Evolutionary conservation across 2,888 invertebrate species (phyloP).

Genomic region (Aplocera efformata): DNA sequence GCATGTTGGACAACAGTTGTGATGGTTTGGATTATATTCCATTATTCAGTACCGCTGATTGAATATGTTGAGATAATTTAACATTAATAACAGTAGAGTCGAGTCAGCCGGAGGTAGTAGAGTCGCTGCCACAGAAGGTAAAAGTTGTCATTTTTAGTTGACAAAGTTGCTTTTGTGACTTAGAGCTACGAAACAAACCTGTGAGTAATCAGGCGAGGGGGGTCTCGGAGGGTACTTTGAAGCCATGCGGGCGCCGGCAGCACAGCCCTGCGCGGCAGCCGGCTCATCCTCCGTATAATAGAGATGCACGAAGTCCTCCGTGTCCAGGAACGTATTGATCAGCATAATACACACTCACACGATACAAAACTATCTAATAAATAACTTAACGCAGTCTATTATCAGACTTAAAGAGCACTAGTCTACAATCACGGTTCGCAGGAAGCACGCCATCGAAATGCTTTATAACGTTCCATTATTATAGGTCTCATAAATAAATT

Average conservation of each 20-base stretch:
- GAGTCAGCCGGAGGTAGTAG: no score
- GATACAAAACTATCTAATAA: conserved; percentile 62
- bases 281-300: conserved; percentile 76
- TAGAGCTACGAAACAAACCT: conserved; percentile 48
- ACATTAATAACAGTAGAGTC: no score
- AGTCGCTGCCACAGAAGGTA: no score
- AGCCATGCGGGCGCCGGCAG: conserved; percentile 71
- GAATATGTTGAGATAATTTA: no score
- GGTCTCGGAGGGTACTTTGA: conserved; percentile 68
- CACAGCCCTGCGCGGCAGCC: conserved; percentile 64
- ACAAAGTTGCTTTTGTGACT: no score
- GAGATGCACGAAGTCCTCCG: conserved; percentile 78
- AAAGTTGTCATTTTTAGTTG: no score
- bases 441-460: conserved; percentile 66
- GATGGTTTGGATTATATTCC: no score
- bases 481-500: conserved; percentile 34
- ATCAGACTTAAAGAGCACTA: conserved; percentile 63
- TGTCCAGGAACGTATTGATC: conserved; percentile 77
- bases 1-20: no score
- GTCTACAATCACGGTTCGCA: conserved; percentile 50
- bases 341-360: conserved; percentile 64
- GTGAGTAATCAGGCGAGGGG: conserved; percentile 66
- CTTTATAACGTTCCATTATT: conserved; percentile 67
- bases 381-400: conserved; percentile 64
- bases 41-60: no score